Conservation (phyloP, 2,888 invertebrate species). For the Scaptodrosophila latifasciaeformis region DNA sequence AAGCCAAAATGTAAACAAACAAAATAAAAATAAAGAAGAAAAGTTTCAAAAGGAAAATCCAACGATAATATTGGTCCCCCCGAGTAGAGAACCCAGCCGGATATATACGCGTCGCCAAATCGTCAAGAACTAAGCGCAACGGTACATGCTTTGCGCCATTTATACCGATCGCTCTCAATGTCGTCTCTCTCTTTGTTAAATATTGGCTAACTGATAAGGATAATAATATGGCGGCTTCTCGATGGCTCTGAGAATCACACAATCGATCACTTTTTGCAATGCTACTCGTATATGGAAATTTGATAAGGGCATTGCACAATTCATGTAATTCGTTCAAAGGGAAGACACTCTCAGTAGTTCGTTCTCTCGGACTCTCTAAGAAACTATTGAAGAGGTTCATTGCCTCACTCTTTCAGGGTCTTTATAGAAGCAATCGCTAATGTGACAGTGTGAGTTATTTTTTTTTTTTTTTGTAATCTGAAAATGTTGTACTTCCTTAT, state of each 20-base stretch:
- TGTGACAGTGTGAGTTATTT: constrained; percentile 12
- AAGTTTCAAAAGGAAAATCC: no score
- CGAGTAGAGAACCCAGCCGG: constrained; percentile 16
- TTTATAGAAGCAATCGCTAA: constrained; percentile 20
- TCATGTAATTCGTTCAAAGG: background rate
- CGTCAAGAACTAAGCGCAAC: constrained; percentile 55
- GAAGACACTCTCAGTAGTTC: constrained; percentile 5
- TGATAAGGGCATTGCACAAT: constrained; percentile 38
- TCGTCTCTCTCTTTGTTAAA: constrained; percentile 4
- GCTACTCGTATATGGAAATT: no score
- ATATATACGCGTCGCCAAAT: constrained; percentile 44
- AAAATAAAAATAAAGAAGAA: no score
- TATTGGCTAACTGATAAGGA: constrained; percentile 52
- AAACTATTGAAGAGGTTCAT: constrained; percentile 38
- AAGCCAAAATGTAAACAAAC: no score
- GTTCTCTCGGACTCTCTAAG: background rate
- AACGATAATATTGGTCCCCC: no score
- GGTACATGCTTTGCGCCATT: constrained; percentile 49
- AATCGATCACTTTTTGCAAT: no score
- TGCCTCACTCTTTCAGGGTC: constrained; percentile 27
- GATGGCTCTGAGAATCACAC: no score
- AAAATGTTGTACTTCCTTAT: no score
- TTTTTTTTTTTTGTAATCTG: no score
- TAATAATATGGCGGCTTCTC: constrained; percentile 7
- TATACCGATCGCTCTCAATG: constrained; percentile 44